Conservation (phyloP, 2,888 invertebrate species). For the Nemurella pictetii region DNA sequence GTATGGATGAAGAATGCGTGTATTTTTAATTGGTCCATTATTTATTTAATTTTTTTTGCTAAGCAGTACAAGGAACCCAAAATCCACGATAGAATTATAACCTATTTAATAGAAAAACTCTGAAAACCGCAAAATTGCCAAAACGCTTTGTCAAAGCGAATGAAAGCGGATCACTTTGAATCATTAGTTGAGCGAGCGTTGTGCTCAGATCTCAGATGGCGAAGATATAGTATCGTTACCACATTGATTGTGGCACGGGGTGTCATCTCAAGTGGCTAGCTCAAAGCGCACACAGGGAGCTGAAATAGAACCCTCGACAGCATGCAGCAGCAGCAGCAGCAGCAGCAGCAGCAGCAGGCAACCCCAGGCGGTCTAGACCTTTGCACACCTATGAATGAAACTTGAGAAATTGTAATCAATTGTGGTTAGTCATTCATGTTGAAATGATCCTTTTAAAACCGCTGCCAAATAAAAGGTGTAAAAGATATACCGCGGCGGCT, state of each 20-base stretch:
- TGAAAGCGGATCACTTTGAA: too few relatives aligned
- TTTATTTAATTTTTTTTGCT: too few relatives aligned
- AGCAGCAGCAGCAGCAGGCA: neutral
- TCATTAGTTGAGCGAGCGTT: too few relatives aligned
- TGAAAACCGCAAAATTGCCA: too few relatives aligned
- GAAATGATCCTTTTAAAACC: constrained; percentile 10
- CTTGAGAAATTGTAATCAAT: constrained; percentile 11
- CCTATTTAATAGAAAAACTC: too few relatives aligned
- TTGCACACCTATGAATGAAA: neutral
- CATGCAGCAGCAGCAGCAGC: neutral
- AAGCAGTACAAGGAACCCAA: too few relatives aligned
- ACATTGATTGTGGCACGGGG: neutral
- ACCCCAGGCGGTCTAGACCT: neutral
- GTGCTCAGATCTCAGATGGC: too few relatives aligned
- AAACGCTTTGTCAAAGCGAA: too few relatives aligned
- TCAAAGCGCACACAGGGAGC: neutral
- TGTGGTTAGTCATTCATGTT: constrained; percentile 14
- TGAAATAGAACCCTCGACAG: neutral
- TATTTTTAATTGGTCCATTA: too few relatives aligned
- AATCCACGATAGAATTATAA: too few relatives aligned
- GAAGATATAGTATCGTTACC: too few relatives aligned
- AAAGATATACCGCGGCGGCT: neutral
- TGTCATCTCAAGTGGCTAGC: neutral
- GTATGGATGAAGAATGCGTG: too few relatives aligned
- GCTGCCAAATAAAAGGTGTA: neutral